Conservation (phyloP, 1,140 invertebrate genomes). For the Saccostrea cuccullata region DNA sequence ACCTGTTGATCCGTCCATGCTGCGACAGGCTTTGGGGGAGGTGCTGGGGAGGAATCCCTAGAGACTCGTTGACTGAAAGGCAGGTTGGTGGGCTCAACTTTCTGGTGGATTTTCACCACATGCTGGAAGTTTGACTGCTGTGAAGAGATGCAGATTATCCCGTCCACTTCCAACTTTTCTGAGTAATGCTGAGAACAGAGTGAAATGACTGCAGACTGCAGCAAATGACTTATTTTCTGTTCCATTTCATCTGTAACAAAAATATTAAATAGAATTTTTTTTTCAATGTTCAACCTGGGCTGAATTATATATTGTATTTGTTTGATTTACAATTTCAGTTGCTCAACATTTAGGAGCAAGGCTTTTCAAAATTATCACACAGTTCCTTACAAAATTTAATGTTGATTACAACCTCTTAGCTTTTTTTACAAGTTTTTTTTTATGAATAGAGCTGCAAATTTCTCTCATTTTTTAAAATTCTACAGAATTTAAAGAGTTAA, state of each 20-base stretch:
- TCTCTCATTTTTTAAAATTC: too few species aligned
- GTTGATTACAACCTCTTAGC: too few species aligned
- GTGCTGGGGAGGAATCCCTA: background rate
- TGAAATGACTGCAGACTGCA: conserved; percentile 19
- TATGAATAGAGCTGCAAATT: too few species aligned
- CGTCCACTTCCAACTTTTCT: conserved; percentile 33
- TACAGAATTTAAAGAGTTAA: too few species aligned
- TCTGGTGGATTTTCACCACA: conserved; percentile 39
- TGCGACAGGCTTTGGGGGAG: background rate
- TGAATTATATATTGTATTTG: too few species aligned
- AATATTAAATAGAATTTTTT: too few species aligned
- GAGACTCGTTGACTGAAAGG: background rate
- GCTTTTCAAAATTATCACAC: too few species aligned
- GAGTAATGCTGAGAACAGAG: conserved; percentile 26
- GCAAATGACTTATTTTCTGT: conserved; percentile 19
- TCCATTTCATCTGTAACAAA: conserved; percentile 26
- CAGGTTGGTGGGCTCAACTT: background rate
- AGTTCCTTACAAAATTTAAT: too few species aligned
- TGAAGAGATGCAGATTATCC: conserved; percentile 32
- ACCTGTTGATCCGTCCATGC: background rate
- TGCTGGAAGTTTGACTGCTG: background rate
- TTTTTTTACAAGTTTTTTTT: too few species aligned
- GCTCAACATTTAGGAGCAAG: too few species aligned
- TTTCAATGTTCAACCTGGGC: too few species aligned
- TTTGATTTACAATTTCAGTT: too few species aligned